Conservation (phyloP, 2,113 vertebrate species). For the Odocoileus virginianus region DNA sequence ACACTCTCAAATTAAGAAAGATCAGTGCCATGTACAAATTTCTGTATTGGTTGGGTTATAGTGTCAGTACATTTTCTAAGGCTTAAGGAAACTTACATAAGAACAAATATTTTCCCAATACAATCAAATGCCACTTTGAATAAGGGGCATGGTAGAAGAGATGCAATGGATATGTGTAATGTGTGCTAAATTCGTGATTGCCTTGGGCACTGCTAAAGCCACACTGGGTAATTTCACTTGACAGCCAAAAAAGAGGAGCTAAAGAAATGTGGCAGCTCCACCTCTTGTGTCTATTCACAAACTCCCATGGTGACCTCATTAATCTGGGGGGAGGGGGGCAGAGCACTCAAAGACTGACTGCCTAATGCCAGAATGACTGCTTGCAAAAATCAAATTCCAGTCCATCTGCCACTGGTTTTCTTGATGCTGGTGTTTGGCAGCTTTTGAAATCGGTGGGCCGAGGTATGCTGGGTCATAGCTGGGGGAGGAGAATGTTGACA, state of each 20-base stretch:
- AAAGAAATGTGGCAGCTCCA: slow-evolving; percentile 78
- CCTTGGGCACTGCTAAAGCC: slow-evolving; percentile 77
- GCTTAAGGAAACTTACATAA: slow-evolving; percentile 79
- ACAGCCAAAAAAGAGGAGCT: slow-evolving; percentile 76
- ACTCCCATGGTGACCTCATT: slow-evolving; percentile 62
- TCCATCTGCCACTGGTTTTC: slow-evolving; percentile 11
- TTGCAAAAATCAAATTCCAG: slow-evolving; percentile 32
- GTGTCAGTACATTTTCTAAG: slow-evolving; percentile 73
- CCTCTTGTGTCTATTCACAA: slow-evolving; percentile 72
- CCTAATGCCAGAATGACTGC: slow-evolving; percentile 11
- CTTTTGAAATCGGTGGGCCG: not conserved
- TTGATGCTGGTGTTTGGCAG: not conserved
- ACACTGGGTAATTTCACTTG: slow-evolving; percentile 81
- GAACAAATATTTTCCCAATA: slow-evolving; percentile 83
- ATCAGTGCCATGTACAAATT: slow-evolving; percentile 59
- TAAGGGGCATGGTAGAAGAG: slow-evolving; percentile 76
- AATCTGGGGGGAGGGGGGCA: slow-evolving; percentile 61
- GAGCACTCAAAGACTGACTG: slow-evolving; percentile 34
- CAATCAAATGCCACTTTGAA: slow-evolving; percentile 81
- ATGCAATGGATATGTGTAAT: slow-evolving; percentile 82
- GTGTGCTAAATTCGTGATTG: slow-evolving; percentile 81
- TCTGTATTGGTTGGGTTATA: slow-evolving; percentile 66
- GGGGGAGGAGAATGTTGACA: not conserved
- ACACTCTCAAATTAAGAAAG: slow-evolving; percentile 38
- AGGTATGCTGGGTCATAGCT: not conserved